Conservation (phyloP, 1,140 invertebrate genomes). For the Tribolium madens region DNA sequence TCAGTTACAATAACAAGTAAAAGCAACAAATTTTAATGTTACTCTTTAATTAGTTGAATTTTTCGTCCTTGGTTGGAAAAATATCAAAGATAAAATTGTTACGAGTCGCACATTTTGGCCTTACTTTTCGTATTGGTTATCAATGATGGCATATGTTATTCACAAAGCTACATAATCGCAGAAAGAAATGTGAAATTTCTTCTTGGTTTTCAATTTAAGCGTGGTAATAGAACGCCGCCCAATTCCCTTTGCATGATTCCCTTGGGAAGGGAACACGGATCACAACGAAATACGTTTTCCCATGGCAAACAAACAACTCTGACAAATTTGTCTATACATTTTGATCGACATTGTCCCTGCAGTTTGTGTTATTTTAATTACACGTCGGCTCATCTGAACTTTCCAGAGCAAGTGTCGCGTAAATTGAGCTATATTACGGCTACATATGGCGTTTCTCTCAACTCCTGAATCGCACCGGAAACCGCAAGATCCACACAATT, state of each 20-base stretch:
- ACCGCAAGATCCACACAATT: conserved; percentile 59
- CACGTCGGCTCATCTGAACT: not conserved
- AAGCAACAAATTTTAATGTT: no score
- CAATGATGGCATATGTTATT: conserved; percentile 33
- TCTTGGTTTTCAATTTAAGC: conserved; percentile 46
- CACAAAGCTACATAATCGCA: conserved; percentile 35
- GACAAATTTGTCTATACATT: conserved; percentile 33
- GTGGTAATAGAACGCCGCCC: conserved; percentile 40
- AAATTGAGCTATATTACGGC: conserved; percentile 43
- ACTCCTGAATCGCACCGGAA: conserved; percentile 49
- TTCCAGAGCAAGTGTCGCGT: conserved; percentile 48
- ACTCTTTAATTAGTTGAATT: no score
- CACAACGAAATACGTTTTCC: conserved; percentile 42
- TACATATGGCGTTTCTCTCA: conserved; percentile 49
- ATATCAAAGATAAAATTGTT: no score
- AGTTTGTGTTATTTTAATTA: conserved; percentile 10
- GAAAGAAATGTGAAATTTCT: conserved; percentile 30
- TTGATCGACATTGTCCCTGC: not conserved
- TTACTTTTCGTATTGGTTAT: conserved; percentile 16
- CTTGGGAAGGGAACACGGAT: conserved; percentile 16
- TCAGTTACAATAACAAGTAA: not conserved
- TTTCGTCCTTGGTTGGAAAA: no score
- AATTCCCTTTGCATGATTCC: conserved; percentile 38
- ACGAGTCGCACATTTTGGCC: not conserved
- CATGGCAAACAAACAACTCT: conserved; percentile 37